A percentile compares a stretch with the other conserved stretches of the same genome.
These are phyloP conservation scores for Cephus spinipes DNA, from an alignment of 2,888 invertebrate genomes.

Conservation along the genomic window DNA sequence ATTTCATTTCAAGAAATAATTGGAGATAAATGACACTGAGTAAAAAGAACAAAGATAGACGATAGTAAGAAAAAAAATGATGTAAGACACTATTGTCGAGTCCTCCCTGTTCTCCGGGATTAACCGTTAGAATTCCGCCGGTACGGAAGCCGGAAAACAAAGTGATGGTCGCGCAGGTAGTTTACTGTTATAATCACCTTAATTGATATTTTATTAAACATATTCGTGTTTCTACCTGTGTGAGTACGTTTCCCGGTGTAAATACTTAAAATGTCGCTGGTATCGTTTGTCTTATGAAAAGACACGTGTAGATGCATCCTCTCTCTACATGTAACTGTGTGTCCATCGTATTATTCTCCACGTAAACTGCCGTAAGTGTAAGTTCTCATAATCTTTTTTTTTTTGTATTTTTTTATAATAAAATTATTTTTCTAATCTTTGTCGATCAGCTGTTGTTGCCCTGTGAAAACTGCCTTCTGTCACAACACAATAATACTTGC, in stretches of 20 bases:
- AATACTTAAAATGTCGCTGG: not conserved
- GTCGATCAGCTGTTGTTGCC: slow-evolving; percentile 76
- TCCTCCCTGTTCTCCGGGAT: slow-evolving; percentile 47
- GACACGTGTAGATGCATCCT: not conserved
- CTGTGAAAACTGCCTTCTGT: slow-evolving; percentile 79
- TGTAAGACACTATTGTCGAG: slow-evolving; percentile 37
- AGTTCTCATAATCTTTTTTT: slow-evolving; percentile 58
- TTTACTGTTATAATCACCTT: slow-evolving; percentile 22
- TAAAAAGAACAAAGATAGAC: slow-evolving; percentile 31
- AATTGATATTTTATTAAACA: slow-evolving; percentile 40
- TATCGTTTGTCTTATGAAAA: not conserved
- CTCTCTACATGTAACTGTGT: not conserved
- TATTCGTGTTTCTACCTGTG: slow-evolving; percentile 44
- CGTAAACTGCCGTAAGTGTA: not conserved
- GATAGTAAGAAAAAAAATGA: not conserved
- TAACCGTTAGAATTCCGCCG: slow-evolving; percentile 45
- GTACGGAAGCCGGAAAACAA: slow-evolving; percentile 44
- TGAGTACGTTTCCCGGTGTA: not conserved
- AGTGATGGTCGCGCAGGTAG: slow-evolving; percentile 48
- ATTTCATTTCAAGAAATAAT: not conserved
- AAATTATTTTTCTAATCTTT: slow-evolving; percentile 71
- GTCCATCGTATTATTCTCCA: not conserved
- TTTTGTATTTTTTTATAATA: slow-evolving; percentile 71
- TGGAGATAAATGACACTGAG: not conserved
- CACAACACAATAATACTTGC: slow-evolving; percentile 68